These are phyloP conservation scores for Cyclophora albipunctata DNA, from an alignment of 2,888 invertebrate genomes.

Conservation along the genomic window DNA sequence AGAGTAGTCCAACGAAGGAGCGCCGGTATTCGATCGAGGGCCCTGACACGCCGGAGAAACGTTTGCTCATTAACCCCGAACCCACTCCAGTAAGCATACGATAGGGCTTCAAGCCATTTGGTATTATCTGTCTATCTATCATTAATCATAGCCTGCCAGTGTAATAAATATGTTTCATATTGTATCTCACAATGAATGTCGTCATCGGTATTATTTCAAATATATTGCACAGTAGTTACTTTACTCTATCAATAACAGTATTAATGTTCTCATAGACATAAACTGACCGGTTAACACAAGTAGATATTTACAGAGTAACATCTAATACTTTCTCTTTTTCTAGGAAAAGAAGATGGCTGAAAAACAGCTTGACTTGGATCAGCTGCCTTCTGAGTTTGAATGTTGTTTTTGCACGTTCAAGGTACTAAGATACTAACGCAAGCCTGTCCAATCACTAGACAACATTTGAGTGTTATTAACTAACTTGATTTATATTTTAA, in stretches of 20 bases:
- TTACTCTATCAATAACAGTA: too few species aligned
- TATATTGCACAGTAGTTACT: too few species aligned
- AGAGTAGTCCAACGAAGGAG: slow-evolving; percentile 67
- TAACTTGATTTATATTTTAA: background rate
- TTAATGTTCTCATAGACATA: too few species aligned
- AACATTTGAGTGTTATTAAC: too few species aligned
- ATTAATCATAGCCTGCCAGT: too few species aligned
- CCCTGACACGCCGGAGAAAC: slow-evolving; percentile 66
- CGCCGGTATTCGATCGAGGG: slow-evolving; percentile 66
- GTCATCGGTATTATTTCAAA: too few species aligned
- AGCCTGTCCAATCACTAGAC: slow-evolving; percentile 3
- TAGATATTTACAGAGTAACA: slow-evolving; percentile 13
- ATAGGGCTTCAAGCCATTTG: too few species aligned
- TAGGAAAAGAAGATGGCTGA: slow-evolving; percentile 83
- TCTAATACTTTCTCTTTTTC: slow-evolving; percentile 66
- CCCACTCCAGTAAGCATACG: slow-evolving; percentile 64
- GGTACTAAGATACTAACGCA: slow-evolving; percentile 78
- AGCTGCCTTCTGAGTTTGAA: slow-evolving; percentile 96
- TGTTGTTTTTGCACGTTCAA: slow-evolving; percentile 98
- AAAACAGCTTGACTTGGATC: slow-evolving; percentile 86
- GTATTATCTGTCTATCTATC: too few species aligned
- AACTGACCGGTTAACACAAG: too few species aligned
- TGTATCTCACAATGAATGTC: too few species aligned
- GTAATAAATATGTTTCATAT: too few species aligned
- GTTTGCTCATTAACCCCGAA: slow-evolving; percentile 71